Percentiles rank a stretch among this genome's conserved stretches.
Conservation (phyloP, 2,888 invertebrate genomes). For the Mactromeris polynyma region DNA sequence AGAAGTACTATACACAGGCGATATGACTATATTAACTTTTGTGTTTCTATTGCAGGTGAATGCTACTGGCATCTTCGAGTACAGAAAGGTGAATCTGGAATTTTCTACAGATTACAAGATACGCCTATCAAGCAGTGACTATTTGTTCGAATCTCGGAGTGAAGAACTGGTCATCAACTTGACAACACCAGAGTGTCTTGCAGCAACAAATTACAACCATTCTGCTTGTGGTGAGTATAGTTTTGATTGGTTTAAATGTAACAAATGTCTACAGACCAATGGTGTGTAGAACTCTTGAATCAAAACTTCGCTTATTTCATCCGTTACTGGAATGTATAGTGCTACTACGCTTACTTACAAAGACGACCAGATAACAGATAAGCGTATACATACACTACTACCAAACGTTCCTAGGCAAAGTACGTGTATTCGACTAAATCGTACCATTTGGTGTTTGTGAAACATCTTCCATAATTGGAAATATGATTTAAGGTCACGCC, state of each 20-base stretch:
- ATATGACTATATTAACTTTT: background rate
- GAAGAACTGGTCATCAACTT: conserved; percentile 19
- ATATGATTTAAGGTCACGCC: too few species aligned
- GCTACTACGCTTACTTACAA: too few species aligned
- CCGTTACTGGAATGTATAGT: too few species aligned
- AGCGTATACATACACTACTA: too few species aligned
- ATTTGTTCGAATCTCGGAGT: conserved; percentile 45
- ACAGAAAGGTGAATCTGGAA: conserved; percentile 11
- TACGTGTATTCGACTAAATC: too few species aligned
- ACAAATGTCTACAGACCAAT: background rate
- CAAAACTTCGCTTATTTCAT: too few species aligned
- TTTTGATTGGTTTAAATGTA: background rate
- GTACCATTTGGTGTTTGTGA: too few species aligned
- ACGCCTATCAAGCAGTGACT: conserved; percentile 50
- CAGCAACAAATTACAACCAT: conserved; percentile 50
- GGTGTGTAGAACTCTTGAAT: too few species aligned
- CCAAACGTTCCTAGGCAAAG: too few species aligned
- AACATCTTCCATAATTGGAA: too few species aligned
- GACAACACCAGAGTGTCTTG: conserved; percentile 52
- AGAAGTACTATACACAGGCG: too few species aligned
- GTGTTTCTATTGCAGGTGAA: background rate
- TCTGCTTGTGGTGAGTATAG: conserved; percentile 55
- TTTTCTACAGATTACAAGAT: conserved; percentile 44
- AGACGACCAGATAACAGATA: too few species aligned
- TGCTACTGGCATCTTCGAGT: background rate